These are phyloP conservation scores for Holothuria scabra DNA, from an alignment of 53 echinoderm and acorn worm genomes.

Conservation along the genomic window DNA sequence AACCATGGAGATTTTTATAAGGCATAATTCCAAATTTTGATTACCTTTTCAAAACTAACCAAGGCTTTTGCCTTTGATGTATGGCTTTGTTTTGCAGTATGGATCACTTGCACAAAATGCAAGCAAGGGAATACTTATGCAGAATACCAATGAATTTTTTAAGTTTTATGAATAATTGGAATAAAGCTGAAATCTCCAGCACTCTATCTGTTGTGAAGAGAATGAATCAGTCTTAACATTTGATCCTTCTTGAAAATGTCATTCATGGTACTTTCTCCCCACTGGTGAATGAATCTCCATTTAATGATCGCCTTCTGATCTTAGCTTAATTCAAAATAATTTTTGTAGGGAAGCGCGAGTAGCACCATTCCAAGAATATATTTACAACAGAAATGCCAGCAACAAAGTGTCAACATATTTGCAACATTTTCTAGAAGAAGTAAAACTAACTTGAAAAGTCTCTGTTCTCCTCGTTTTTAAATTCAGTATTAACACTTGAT, in stretches of 20 bases:
- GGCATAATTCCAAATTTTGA: constrained; percentile 3
- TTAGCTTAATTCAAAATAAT: no score
- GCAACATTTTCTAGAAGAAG: no score
- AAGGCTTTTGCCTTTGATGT: constrained; percentile 17
- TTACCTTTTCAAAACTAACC: constrained; percentile 25
- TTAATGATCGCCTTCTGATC: no score
- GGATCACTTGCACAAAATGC: constrained; percentile 40
- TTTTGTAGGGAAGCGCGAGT: no score
- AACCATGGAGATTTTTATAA: neutral
- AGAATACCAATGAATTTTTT: constrained; percentile 31
- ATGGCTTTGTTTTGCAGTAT: constrained; percentile 7
- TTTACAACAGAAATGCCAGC: no score
- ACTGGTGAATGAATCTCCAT: no score
- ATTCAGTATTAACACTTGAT: no score
- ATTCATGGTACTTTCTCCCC: no score
- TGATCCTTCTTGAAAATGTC: neutral
- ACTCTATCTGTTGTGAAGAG: neutral
- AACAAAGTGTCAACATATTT: no score
- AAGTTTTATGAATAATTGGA: constrained; percentile 41
- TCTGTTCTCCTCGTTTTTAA: no score
- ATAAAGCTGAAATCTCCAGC: constrained; percentile 8
- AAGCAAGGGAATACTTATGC: constrained; percentile 29
- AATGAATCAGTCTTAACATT: neutral
- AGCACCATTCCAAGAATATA: no score
- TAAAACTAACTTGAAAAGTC: no score